Percentiles rank a stretch among this genome's conserved stretches.
Conservation (phyloP, 2,888 invertebrate species). For the Arrhopalites spinosus region DNA sequence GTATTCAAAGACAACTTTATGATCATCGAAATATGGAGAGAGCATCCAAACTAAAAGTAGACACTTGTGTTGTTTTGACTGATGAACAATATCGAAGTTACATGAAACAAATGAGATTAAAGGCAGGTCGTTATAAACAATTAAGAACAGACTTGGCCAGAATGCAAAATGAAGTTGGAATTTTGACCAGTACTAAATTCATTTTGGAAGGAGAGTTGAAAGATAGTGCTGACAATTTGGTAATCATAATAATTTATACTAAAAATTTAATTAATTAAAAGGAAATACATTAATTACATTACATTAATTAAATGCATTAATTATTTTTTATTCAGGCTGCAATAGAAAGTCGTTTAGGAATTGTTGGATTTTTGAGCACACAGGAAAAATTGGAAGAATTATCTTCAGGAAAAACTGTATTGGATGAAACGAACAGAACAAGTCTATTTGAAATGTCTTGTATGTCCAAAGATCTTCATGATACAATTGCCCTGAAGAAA, state of each 20-base stretch:
- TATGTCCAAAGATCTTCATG: slow-evolving; percentile 33
- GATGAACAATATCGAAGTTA: slow-evolving; percentile 27
- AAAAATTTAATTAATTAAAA: no score
- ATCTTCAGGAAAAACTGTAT: slow-evolving; percentile 8
- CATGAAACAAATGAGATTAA: slow-evolving; percentile 30
- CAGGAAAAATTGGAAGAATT: slow-evolving; percentile 25
- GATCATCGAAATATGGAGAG: slow-evolving; percentile 24
- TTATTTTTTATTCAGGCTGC: slow-evolving; percentile 11
- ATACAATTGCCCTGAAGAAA: slow-evolving; percentile 28
- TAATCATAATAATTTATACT: neutral
- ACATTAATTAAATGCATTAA: neutral
- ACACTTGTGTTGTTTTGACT: neutral
- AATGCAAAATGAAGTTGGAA: slow-evolving; percentile 29
- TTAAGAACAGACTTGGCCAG: slow-evolving; percentile 11
- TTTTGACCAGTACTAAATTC: slow-evolving; percentile 32
- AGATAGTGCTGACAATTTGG: slow-evolving; percentile 11
- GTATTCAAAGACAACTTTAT: slow-evolving; percentile 3
- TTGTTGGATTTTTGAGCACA: slow-evolving; percentile 7
- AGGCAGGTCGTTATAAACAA: slow-evolving; percentile 29
- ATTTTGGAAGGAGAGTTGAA: slow-evolving; percentile 28
- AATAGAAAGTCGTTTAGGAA: slow-evolving; percentile 19
- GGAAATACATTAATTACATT: neutral
- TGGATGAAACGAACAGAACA: slow-evolving; percentile 22
- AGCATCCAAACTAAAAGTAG: neutral
- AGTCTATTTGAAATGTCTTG: slow-evolving; percentile 31